These are phyloP conservation scores for Pinna nobilis DNA, from an alignment of 1,140 invertebrate genomes.

Conservation along the genomic window DNA sequence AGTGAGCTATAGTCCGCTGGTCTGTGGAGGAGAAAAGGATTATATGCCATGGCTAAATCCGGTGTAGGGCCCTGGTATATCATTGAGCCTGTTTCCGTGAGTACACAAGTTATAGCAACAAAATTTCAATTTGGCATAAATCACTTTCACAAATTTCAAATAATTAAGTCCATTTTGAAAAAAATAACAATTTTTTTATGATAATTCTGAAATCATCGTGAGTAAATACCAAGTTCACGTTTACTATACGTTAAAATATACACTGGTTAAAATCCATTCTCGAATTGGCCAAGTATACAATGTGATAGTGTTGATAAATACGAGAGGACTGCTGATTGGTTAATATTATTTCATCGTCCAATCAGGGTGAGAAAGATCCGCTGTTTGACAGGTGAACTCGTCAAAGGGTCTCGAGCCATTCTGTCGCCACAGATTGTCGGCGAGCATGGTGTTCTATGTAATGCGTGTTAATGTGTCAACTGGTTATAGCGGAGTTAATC, in stretches of 20 bases:
- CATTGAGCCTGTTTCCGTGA: constrained; percentile 31
- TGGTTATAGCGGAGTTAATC: no score
- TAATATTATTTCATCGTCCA: constrained; percentile 9
- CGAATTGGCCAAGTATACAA: constrained; percentile 23
- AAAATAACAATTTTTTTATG: not conserved
- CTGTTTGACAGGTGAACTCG: constrained; percentile 23
- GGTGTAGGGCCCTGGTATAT: constrained; percentile 43
- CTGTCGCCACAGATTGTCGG: constrained; percentile 11
- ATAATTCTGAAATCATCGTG: constrained; percentile 1
- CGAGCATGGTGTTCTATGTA: constrained; percentile 9
- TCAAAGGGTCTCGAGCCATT: constrained; percentile 18
- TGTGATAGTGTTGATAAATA: constrained; percentile 1
- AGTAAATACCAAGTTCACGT: constrained; percentile 18
- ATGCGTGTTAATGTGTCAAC: constrained; percentile 22
- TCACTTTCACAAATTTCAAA: constrained; percentile 1
- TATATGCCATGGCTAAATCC: constrained; percentile 76
- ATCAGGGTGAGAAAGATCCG: constrained; percentile 16
- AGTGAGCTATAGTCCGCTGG: constrained; percentile 92
- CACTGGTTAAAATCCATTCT: constrained; percentile 5
- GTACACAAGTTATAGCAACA: constrained; percentile 8
- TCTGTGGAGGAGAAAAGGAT: constrained; percentile 81
- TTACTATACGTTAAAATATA: constrained; percentile 11
- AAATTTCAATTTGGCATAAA: constrained; percentile 14
- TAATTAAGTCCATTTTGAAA: constrained; percentile 6
- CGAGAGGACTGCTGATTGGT: constrained; percentile 7